Conservation (phyloP, 2,888 invertebrate genomes). For the Mystacides longicornis region DNA sequence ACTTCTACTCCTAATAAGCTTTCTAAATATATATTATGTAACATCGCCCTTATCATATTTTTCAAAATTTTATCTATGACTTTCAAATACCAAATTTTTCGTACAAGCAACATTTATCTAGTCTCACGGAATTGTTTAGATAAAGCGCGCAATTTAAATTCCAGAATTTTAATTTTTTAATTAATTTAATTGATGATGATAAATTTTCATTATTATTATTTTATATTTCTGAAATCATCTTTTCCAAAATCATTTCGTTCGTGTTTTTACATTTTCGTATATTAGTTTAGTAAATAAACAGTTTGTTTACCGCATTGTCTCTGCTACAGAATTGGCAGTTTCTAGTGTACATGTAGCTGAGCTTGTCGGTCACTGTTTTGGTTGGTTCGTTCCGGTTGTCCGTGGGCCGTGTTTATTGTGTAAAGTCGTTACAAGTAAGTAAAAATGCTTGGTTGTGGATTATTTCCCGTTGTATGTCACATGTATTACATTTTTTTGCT, state of each 20-base stretch:
- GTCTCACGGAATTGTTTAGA: conserved; percentile 10
- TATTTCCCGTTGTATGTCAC: background rate
- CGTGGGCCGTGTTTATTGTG: background rate
- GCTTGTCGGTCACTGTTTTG: conserved; percentile 21
- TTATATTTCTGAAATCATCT: background rate
- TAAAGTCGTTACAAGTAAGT: background rate
- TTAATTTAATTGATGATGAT: background rate
- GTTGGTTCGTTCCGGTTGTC: conserved; percentile 16
- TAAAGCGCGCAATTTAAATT: conserved; percentile 11
- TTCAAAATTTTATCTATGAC: no score
- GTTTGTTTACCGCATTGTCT: background rate
- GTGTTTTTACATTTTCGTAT: background rate
- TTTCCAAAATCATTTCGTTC: background rate
- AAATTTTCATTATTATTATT: background rate
- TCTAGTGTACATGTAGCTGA: conserved; percentile 1
- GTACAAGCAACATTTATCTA: conserved; percentile 10
- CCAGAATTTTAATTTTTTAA: background rate
- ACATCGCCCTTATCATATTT: no score
- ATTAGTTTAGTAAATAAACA: background rate
- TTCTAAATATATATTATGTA: no score
- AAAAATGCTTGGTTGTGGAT: no score
- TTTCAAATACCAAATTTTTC: background rate
- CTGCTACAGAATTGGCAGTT: conserved; percentile 13
- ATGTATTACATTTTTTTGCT: background rate
- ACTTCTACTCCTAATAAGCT: no score